These are phyloP conservation scores for Epicampocera succincta DNA, from an alignment of 2,888 invertebrate species.

Conservation along the genomic window DNA sequence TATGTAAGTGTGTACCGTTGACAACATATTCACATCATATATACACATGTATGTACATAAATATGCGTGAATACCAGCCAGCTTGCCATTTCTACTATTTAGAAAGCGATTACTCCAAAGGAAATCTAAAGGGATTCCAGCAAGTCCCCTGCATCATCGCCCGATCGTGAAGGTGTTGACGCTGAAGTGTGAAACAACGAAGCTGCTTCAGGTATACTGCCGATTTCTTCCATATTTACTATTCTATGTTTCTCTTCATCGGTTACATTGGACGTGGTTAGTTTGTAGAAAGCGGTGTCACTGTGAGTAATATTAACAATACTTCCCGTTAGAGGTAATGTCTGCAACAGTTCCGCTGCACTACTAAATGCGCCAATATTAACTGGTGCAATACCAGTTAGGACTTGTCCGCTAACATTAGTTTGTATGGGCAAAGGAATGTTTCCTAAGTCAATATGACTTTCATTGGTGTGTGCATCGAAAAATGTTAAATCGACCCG, in stretches of 20 bases:
- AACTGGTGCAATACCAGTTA: conserved; percentile 83
- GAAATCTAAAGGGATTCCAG: conserved; percentile 59
- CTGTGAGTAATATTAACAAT: conserved; percentile 81
- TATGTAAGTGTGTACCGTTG: no score
- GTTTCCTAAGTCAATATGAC: conserved; percentile 82
- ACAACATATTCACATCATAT: no score
- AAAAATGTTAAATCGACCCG: conserved; percentile 83
- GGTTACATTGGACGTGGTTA: conserved; percentile 77
- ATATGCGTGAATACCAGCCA: no score
- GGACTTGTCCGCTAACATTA: conserved; percentile 83
- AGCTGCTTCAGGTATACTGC: conserved; percentile 75
- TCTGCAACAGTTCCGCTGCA: conserved; percentile 78
- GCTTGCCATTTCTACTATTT: no score
- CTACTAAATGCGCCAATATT: conserved; percentile 82
- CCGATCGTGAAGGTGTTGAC: conserved; percentile 6
- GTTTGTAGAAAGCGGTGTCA: conserved; percentile 80
- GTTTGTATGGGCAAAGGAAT: conserved; percentile 84
- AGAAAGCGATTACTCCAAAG: no score
- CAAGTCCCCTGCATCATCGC: conserved; percentile 42
- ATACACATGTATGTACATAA: no score
- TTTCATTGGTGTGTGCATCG: conserved; percentile 82
- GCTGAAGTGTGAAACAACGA: conserved; percentile 73
- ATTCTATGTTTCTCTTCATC: conserved; percentile 75
- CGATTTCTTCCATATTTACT: conserved; percentile 73
- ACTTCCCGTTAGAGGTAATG: conserved; percentile 80